Percentiles rank a stretch among this genome's conserved stretches.
Evolutionary conservation across 2,797 vertebrate species (phyloP).

Genomic region (Hypotaenidia okinawae): DNA sequence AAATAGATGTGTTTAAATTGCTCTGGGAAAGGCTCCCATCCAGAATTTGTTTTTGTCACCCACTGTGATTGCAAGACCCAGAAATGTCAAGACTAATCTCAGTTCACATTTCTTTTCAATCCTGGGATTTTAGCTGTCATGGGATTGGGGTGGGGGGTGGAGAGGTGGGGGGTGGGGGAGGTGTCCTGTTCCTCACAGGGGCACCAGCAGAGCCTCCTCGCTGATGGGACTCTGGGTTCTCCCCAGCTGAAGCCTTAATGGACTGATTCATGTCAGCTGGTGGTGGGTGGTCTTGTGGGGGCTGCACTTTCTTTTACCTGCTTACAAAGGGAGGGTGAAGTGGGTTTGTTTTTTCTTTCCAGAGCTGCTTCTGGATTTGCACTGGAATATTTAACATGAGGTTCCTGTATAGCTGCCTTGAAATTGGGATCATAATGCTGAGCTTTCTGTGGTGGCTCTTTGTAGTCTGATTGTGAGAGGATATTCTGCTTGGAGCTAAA

Average conservation of each 20-base stretch:
- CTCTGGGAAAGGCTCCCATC: conserved; percentile 36
- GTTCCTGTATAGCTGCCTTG: rapidly evolving
- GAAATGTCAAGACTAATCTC: conserved; percentile 53
- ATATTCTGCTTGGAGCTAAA: not conserved
- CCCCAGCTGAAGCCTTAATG: not conserved
- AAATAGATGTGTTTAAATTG: conserved; percentile 19
- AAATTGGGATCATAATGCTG: rapidly evolving
- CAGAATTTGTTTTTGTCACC: conserved; percentile 50
- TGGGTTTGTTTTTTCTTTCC: rapidly evolving
- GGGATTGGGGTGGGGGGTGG: not conserved
- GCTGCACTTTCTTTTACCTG: not conserved
- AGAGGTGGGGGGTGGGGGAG: rapidly evolving
- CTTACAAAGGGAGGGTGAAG: not conserved
- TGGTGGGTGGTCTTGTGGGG: not conserved
- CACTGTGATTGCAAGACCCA: conserved; percentile 51
- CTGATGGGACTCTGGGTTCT: rapidly evolving
- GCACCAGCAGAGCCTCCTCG: not conserved
- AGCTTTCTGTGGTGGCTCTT: not conserved
- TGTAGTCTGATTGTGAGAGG: not conserved
- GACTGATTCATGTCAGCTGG: not conserved
- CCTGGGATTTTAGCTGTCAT: not conserved
- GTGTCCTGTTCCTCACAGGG: not conserved
- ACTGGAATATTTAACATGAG: rapidly evolving
- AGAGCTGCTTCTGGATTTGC: rapidly evolving
- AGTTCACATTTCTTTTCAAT: not conserved